phyloP scores from a whole-genome alignment of 2,888 invertebrate genomes.

The Creontiades dilutus region DNA sequence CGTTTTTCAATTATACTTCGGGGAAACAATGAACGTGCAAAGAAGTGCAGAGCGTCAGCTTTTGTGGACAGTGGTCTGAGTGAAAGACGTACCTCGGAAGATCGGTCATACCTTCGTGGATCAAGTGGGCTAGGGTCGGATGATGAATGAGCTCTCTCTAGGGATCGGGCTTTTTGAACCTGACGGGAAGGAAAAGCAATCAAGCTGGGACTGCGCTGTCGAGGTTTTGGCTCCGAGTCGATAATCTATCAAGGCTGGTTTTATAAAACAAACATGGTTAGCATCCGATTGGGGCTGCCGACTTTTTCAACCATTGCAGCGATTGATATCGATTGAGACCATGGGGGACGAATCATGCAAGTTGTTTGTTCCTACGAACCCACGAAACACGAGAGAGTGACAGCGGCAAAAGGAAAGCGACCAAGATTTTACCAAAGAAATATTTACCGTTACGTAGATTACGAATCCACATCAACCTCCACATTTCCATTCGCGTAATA shows the following conservation, averaged over 20 bases:
- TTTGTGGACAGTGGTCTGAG: background rate
- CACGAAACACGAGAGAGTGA: background rate
- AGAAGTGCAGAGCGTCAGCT: background rate
- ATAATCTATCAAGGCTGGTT: conserved; percentile 42
- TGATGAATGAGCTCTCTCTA: conserved; percentile 40
- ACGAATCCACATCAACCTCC: too few relatives aligned
- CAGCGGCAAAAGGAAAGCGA: too few relatives aligned
- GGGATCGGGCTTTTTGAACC: conserved; percentile 27
- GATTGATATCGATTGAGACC: conserved; percentile 7
- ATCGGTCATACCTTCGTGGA: conserved; percentile 18
- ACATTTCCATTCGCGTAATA: too few relatives aligned
- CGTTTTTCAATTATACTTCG: too few relatives aligned
- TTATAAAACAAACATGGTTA: conserved; percentile 49
- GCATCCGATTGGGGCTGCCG: background rate
- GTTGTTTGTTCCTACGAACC: background rate
- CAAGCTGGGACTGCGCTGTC: conserved; percentile 28
- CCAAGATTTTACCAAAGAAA: too few relatives aligned
- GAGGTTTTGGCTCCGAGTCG: conserved; percentile 29
- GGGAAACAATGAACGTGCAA: background rate
- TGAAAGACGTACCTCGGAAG: conserved; percentile 5
- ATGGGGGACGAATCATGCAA: background rate
- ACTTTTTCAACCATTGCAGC: background rate
- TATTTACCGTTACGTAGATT: too few relatives aligned
- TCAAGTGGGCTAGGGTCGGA: conserved; percentile 3
- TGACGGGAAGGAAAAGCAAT: conserved; percentile 31